Base-by-base conservation (phyloP, 2,797 vertebrate genomes). In the Pseudomugil gertrudae region DNA sequence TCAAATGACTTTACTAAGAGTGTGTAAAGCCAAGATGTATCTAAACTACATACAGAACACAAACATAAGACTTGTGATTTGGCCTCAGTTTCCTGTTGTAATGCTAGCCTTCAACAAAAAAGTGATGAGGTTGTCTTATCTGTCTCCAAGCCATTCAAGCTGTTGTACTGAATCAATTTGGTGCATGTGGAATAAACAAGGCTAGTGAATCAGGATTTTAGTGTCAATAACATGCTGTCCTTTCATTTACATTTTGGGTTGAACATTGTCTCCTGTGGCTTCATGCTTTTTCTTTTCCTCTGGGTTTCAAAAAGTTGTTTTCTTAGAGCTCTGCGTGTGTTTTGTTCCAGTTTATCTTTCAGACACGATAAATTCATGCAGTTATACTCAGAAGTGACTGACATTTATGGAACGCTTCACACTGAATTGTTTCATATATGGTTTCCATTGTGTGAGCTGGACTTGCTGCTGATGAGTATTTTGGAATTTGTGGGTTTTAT, bases 161-260 rank as follows among this genome's bases (percentile, higher is more conserved):
- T 78, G n/a, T 54, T 54, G 29, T 35, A 24, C 29, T 58, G 17
- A 62, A 45, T 53, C 0, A 6, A 62, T 75, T 54, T 62, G 2
- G 21, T 45, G 35, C 36, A 48, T 58, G 15, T 63, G 51, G 23
- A 52, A 67, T 51, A 61, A 63, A 40, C 29, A 5, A 36, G 48
- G 23, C 26, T 54, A 52, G 72, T 67, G 62, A 43, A 62, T 84
- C 67, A 38, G 69, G 69, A 63, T 71, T 72, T 73, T 61, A 47
- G 33, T 52, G 21, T 63, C 43, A 29, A 66, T 38, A 27, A 47
- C 36, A 24, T 6, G 32, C 3, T 24, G 53, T 50, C 7, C 17
- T 14, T n/a, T 66, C 11, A 36, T 6, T 40, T 23, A 50, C 15
- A 10, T 13, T 15, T 38, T 17, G 36, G 45, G n/a, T 38, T 51